Conservation (phyloP, 2,797 vertebrate genomes). For the Enteromius thamalakanensis region DNA sequence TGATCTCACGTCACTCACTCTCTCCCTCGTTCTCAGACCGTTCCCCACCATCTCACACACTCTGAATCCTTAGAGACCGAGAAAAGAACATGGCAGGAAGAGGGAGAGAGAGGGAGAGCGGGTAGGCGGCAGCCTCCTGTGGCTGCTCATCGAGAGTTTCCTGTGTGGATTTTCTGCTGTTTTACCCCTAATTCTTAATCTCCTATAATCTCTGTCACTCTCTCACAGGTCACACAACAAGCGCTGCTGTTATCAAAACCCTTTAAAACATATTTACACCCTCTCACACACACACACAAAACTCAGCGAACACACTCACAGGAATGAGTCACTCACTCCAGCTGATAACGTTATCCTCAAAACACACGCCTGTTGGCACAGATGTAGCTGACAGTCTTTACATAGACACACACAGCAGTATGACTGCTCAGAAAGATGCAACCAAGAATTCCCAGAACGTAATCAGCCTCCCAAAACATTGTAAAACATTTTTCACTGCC, state of each 20-base stretch:
- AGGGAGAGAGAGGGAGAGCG: slow-evolving; percentile 11
- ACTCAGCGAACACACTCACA: slow-evolving; percentile 40
- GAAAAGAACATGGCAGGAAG: slow-evolving; percentile 43
- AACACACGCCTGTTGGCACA: slow-evolving; percentile 23
- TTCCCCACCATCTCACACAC: slow-evolving; percentile 43
- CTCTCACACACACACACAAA: slow-evolving; percentile 10
- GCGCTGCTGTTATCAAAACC: slow-evolving; percentile 35
- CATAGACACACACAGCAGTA: slow-evolving; percentile 11
- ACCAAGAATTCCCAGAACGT: slow-evolving; percentile 29
- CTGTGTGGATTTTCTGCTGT: slow-evolving; percentile 62
- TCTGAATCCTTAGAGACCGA: slow-evolving; percentile 35
- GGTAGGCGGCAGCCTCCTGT: slow-evolving; percentile 54
- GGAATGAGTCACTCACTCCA: slow-evolving; percentile 46
- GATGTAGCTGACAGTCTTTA: slow-evolving; percentile 30
- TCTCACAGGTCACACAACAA: slow-evolving; percentile 60
- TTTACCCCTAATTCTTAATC: slow-evolving; percentile 77
- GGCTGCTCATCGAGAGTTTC: slow-evolving; percentile 67
- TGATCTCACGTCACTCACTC: slow-evolving; percentile 42
- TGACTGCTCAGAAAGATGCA: neutral
- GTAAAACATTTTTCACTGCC: slow-evolving; percentile 37
- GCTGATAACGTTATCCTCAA: slow-evolving; percentile 47
- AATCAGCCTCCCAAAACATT: slow-evolving; percentile 16
- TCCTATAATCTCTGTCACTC: slow-evolving; percentile 68
- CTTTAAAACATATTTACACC: slow-evolving; percentile 57
- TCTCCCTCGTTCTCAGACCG: slow-evolving; percentile 25